Evolutionary conservation across 2,888 invertebrate species (phyloP).

Genomic region (Drosophila meridionalis): DNA sequence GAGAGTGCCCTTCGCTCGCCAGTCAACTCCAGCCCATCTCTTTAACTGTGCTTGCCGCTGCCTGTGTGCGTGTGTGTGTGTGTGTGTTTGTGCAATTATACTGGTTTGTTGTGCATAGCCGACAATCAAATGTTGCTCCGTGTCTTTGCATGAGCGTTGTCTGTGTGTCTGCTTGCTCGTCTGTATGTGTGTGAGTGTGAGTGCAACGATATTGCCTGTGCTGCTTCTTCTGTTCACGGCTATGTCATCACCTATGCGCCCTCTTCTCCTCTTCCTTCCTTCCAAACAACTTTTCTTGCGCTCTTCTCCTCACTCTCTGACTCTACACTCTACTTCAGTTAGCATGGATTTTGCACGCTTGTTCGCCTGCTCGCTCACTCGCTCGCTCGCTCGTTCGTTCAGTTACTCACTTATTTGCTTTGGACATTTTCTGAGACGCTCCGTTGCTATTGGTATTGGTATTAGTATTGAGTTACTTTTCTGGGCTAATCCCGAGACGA

Average conservation of each 20-base stretch:
- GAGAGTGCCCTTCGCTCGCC: constrained; percentile 70
- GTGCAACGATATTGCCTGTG: constrained; percentile 55
- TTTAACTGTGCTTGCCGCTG: constrained; percentile 21
- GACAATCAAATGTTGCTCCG: constrained; percentile 73
- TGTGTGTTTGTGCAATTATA: constrained; percentile 71
- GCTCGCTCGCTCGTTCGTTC: constrained; percentile 24
- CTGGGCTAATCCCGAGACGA: constrained; percentile 55
- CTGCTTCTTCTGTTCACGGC: constrained; percentile 52
- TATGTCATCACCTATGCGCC: constrained; percentile 57
- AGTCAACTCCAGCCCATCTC: constrained; percentile 45
- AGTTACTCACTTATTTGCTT: constrained; percentile 45
- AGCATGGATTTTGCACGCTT: constrained; percentile 69
- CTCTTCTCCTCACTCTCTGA: constrained; percentile 10
- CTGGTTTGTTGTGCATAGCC: constrained; percentile 74
- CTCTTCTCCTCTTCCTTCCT: constrained; percentile 8
- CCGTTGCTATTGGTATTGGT: constrained; percentile 52
- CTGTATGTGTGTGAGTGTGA: constrained; percentile 26
- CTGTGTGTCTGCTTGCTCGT: constrained; percentile 16
- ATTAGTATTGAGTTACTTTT: constrained; percentile 66
- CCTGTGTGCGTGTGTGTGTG: constrained; percentile 15
- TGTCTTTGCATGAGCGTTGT: constrained; percentile 49
- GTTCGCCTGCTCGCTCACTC: constrained; percentile 45
- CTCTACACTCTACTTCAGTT: constrained; percentile 38
- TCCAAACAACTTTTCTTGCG: constrained; percentile 16
- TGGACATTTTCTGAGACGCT: constrained; percentile 46